These are phyloP conservation scores for Trichopria drosophilae DNA, from an alignment of 2,888 invertebrate genomes.

Conservation along the genomic window DNA sequence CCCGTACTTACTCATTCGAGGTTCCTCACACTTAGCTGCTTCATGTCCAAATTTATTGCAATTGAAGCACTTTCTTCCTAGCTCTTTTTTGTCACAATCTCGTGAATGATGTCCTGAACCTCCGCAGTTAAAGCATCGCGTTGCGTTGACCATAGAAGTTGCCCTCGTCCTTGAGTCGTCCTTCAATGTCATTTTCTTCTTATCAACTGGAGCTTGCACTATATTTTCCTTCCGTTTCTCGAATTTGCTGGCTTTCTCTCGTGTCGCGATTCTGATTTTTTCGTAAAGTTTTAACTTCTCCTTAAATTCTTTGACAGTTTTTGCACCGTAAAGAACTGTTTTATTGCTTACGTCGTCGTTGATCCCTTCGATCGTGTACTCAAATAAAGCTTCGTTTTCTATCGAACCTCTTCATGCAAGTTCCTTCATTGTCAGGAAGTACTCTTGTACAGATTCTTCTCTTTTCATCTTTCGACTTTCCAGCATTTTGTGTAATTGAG, in stretches of 20 bases:
- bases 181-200: not conserved
- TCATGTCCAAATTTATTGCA: conserved; percentile 9
- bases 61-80: conserved; percentile 6
- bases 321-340: conserved; percentile 4
- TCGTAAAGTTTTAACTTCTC: conserved; percentile 10
- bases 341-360: conserved; percentile 4
- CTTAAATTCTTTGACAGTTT: conserved; percentile 6
- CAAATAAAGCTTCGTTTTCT: conserved; percentile 3
- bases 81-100: conserved; percentile 1
- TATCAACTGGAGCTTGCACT: not conserved
- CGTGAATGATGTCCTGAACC: not conserved
- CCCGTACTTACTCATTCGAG: not conserved
- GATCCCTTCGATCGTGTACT: conserved; percentile 5
- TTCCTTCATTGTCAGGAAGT: conserved; percentile 4
- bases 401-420: not conserved
- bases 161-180: not conserved
- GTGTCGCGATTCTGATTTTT: conserved; percentile 1
- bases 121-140: conserved; percentile 14
- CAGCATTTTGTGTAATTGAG: too few relatives aligned
- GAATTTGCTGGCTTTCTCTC: not conserved
- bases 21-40: not conserved
- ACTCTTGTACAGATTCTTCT: too few relatives aligned
- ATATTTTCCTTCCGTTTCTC: not conserved
- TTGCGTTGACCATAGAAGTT: not conserved
- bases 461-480: conserved; percentile 6